Evolutionary conservation across 2,113 vertebrate genomes (phyloP).

Genomic region (Notothenia rossii): DNA sequence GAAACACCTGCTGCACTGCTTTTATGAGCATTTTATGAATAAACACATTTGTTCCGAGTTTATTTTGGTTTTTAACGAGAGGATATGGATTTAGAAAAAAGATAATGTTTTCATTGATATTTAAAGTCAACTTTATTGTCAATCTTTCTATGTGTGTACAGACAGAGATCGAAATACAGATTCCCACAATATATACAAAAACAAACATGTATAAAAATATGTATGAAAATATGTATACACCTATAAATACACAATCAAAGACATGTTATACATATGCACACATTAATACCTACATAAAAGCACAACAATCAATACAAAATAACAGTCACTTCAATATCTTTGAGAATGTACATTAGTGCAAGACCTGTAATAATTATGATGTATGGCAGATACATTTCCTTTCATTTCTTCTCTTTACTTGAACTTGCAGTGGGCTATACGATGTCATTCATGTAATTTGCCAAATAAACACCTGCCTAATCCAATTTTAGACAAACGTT

Average conservation of each 20-base stretch:
- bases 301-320: no score
- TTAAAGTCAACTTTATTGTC: no score
- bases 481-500: background rate
- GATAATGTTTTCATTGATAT: background rate
- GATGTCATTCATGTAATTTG: background rate
- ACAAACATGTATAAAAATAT: no score
- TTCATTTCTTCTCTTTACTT: constrained; percentile 4
- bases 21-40: constrained; percentile 25
- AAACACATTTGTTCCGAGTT: background rate
- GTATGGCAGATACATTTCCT: background rate
- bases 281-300: no score
- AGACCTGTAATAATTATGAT: background rate
- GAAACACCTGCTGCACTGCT: constrained; percentile 49
- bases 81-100: background rate
- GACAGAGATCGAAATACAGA: no score
- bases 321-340: no score
- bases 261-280: no score
- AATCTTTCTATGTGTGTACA: no score
- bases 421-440: background rate
- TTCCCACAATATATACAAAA: no score
- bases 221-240: no score
- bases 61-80: background rate
- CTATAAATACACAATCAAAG: no score
- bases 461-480: constrained; percentile 7
- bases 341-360: no score